These are phyloP conservation scores for Microtus montanus DNA, from an alignment of 2,113 vertebrate species.

Conservation along the genomic window DNA sequence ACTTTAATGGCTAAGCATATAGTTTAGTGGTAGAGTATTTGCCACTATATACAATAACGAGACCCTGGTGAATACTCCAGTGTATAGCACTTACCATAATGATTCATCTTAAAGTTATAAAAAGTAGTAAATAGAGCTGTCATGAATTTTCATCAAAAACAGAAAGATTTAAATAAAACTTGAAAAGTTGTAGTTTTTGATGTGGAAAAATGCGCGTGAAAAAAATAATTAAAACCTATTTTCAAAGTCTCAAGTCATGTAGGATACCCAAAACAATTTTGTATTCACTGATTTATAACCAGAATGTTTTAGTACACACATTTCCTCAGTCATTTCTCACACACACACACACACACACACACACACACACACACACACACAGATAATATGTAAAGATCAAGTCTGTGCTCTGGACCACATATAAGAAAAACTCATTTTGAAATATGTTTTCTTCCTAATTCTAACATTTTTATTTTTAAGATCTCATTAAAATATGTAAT, in stretches of 20 bases:
- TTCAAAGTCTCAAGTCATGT: neutral
- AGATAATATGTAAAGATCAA: conserved; percentile 35
- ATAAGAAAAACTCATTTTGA: neutral
- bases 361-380: too few relatives aligned
- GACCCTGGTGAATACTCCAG: neutral
- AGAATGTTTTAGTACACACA: neutral
- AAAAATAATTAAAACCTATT: conserved; percentile 23
- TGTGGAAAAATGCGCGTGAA: neutral
- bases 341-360: too few relatives aligned
- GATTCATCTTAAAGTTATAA: neutral
- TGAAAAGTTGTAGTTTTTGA: neutral
- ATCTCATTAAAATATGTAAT: neutral
- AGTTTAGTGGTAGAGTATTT: neutral
- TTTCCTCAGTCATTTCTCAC: neutral
- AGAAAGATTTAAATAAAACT: neutral
- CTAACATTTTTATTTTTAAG: conserved; percentile 26
- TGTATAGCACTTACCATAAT: neutral
- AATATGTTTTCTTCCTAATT: conserved; percentile 21
- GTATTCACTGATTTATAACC: conserved; percentile 25
- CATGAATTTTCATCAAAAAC: neutral
- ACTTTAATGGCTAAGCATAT: neutral
- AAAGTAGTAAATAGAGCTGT: conserved; percentile 40
- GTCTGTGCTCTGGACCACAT: neutral
- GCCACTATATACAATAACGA: too few relatives aligned
- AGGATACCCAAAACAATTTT: conserved; percentile 27